Evolutionary conservation across 2,113 vertebrate species (phyloP), one percentile per base, ranked within the genome.

Genomic region (Atrichornis clamosus): DNA sequence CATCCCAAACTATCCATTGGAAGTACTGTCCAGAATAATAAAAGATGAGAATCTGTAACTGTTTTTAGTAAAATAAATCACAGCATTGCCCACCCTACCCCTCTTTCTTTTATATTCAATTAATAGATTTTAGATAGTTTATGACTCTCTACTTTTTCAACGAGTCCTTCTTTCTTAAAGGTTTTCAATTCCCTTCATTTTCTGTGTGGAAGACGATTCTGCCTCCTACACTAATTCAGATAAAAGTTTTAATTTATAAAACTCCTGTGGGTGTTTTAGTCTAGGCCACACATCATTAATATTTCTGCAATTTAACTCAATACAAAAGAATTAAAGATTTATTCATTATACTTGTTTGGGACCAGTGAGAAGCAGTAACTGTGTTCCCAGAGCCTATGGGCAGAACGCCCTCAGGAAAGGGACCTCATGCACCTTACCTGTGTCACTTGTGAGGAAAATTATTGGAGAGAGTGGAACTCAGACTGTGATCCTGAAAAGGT

Each of bases 211-310:
- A 87, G 64, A 83, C 5, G 88, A 26, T 70, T 95, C 63, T 89
- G 49, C 56, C 55, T 88, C 79, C 82, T 91, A 84, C 73, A 86
- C 79, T 72, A 60, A 89, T 74, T 94, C 72, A 86, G 77, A 84
- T 53, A 60, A 72, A 92, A 94, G 20, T 96, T 94, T 88, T 85
- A 67, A 75, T 94, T 92, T 94, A 28, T 84, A 52, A 65, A 93
- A 77, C 15, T 90, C 21, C 33, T 76, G 50, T 94, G 84, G 60
- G 42, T 90, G 72, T 91, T 89, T 84, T 67, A 92, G 72, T 88
- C 76, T 91, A 74, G 86, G 68, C 72, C 65, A 72, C 32, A 58
- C 52, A 81, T 93, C 49, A 75, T 92, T 83, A 90, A 47, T 84
- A 87, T 79, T 95, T 91, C 74, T 93, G 35, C 52, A 87, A 49